Evolutionary conservation across 92 coral and sea anemone genomes (phyloP), one percentile per base, ranked within the genome.

Genomic region (Epizoanthus ramosus): DNA sequence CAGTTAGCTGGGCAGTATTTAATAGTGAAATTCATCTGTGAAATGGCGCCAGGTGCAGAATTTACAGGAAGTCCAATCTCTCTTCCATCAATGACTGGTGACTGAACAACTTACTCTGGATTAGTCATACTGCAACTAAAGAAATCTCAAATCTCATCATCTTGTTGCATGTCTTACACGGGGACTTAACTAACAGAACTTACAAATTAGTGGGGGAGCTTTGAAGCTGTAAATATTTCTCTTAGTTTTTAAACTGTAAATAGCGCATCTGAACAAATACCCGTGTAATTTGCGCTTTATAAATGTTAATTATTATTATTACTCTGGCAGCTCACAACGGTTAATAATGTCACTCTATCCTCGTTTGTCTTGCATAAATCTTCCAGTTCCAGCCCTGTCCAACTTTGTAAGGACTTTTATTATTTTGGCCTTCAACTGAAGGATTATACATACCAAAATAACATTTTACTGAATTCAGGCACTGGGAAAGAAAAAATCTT

Each of bases 121-220:
- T 24, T 64, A 64, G 70, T 64, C 70, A 64, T 66, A 24, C 71
- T 66, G 41, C 24, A 66, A 31, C 50, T 66, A 24, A 65, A 64
- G 70, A 64, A 64, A 66, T 66, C 31, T 66, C 47, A 24, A 21
- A 64, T 21, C 28, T 64, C 41, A 64, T 64, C 71, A 13, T 66
- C 24, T 31, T 66, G 71, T 66, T 66, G 31, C 71, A 47, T 66
- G 47, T 31, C 71, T 66, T 66, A 66, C 71, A 47, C 19, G 71
- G 71, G 71, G 71, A 24, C 47, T 66, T 66, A 31, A 66, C 71
- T 66, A 66, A 66, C 71, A 66, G 71, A 24, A 66, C 71, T 39
- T 66, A 47, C 43, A 66, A 66, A 66, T 12, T 31, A 66, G 47
- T 47, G 71, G 41, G 71, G 71, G 41, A 66, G 14, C n/a, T 66